Evolutionary conservation across 2,113 vertebrate species (phyloP).

Genomic region (Epinephelus fuscoguttatus): DNA sequence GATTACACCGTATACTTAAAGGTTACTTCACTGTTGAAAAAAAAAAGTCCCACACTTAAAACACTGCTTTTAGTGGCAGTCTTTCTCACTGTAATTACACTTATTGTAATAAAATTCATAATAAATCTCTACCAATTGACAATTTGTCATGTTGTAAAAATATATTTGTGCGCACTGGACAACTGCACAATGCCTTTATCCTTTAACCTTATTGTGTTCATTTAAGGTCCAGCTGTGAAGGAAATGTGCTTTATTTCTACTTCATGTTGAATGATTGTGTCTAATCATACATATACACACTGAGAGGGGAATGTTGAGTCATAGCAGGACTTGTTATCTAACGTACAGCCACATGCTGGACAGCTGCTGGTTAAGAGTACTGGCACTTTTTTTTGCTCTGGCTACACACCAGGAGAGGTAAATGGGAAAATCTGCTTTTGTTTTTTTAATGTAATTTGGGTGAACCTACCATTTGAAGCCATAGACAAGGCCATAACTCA

Average conservation of each 20-base stretch:
- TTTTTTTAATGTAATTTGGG: conserved; percentile 13
- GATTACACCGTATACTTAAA: too few relatives aligned
- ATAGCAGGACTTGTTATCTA: background rate
- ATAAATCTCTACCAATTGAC: too few relatives aligned
- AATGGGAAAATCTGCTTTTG: conserved; percentile 5
- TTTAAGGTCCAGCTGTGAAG: background rate
- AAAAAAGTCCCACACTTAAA: background rate
- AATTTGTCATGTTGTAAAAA: too few relatives aligned
- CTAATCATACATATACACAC: background rate
- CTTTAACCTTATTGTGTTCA: background rate
- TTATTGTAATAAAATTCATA: too few relatives aligned
- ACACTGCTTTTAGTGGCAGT: background rate
- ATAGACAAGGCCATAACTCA: conserved; percentile 27
- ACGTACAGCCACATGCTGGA: too few relatives aligned
- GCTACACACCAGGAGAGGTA: background rate
- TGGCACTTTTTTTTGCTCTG: background rate
- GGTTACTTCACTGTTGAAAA: too few relatives aligned
- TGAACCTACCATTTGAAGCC: conserved; percentile 21
- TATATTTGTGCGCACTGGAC: too few relatives aligned
- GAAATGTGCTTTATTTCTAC: background rate
- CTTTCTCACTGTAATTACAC: background rate
- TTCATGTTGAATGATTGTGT: too few relatives aligned
- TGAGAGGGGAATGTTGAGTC: background rate
- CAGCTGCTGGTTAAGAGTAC: background rate
- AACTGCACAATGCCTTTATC: background rate